Base-by-base conservation (phyloP, 2,797 vertebrate genomes). In the Harpagifer antarcticus region DNA sequence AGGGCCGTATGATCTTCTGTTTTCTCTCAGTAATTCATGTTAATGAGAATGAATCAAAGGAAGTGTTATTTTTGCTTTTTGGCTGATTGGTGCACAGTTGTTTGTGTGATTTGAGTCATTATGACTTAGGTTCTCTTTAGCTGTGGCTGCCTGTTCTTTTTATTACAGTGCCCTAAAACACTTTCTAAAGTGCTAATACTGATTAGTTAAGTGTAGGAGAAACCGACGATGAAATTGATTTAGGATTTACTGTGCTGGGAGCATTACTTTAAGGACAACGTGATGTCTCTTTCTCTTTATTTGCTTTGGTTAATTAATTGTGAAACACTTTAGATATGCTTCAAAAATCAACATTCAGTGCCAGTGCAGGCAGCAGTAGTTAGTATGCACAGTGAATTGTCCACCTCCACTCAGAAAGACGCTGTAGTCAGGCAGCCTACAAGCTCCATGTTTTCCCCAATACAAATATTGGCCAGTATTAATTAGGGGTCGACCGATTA, bases 21-120 rank as follows among this genome's bases (percentile, higher is more conserved):
- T 83, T 85, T 83, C 61, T 72, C 59, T 57, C 43, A 72, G 15
- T 83, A 78, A 75, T 88, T 82, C 66, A 9, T 54, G 70, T 78
- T 81, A 84, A 84, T 85, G 66, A 85, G 53, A 76, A 60, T 83
- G 79, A 89, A 89, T 90, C 56, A 76, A 76, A 52, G 53, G 17
- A 65, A 81, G 74, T 65, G 71, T 77, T 73, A 48, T 80, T 87
- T 84, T 68, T 71, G 55, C 68, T 80, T 5, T 82, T 64, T 77
- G 81, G 76, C 65, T 84, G 64, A 89, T 86, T 81, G 70, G 57
- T 70, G 50, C 79, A 59, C 55, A 16, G 81, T 82, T 86, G 66
- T 86, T 76, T 81, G 68, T 84, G 63, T 78, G 59, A 78, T 81
- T 74, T 88, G 81, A 78, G 73, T 86, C 78, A 80, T 86, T 79